Percentiles rank a stretch among this genome's conserved stretches.
Evolutionary conservation across 53 echinoderm and acorn worm species (phyloP).

Genomic region (Temnopleurus reevesii): DNA sequence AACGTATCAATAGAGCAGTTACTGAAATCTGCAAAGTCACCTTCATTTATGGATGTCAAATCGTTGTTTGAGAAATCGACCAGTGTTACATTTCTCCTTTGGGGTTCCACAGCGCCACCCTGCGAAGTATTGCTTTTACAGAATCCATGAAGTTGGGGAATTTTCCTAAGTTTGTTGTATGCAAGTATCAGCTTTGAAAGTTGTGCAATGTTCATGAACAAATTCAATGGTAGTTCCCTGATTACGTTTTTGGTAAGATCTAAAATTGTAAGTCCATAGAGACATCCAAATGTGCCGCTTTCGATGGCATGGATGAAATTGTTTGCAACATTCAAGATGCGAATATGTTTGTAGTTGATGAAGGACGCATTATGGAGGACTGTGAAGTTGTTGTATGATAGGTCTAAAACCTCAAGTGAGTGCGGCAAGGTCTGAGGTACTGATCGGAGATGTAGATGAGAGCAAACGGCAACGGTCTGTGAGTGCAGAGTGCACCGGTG

Average conservation of each 20-base stretch:
- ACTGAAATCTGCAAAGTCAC: not conserved
- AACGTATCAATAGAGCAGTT: not conserved
- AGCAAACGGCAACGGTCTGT: not conserved
- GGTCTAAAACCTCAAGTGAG: not conserved
- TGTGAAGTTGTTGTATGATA: not conserved
- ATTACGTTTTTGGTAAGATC: not conserved
- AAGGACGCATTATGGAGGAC: not conserved
- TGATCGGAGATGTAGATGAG: not conserved
- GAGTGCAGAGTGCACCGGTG: not conserved
- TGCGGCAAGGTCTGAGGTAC: not conserved
- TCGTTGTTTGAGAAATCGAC: not conserved
- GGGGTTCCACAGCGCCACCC: not conserved
- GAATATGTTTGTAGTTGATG: not conserved
- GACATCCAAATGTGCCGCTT: not conserved
- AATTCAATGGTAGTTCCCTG: not conserved
- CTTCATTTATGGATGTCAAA: not conserved
- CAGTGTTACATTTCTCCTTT: not conserved
- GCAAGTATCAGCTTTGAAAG: not conserved
- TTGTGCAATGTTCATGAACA: not conserved
- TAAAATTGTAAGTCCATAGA: not conserved
- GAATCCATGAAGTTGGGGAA: not conserved
- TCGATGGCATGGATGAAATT: conserved; percentile 1
- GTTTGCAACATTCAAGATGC: not conserved
- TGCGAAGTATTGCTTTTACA: not conserved
- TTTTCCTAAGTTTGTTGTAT: not conserved